Base-by-base conservation (phyloP, 2,888 invertebrate genomes). In the Pristionchus exspectatus region DNA sequence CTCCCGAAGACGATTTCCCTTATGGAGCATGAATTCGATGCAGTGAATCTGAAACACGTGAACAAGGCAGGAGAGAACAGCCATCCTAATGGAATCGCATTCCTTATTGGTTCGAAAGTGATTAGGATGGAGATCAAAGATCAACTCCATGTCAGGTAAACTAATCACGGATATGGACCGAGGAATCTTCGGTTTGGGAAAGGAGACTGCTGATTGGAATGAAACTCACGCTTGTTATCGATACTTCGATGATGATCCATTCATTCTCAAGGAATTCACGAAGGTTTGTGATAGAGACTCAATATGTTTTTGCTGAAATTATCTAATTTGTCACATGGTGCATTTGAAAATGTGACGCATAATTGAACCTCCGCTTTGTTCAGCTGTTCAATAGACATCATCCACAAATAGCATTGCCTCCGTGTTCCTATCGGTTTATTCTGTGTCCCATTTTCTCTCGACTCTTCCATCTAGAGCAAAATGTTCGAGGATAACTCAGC, bases 21-120 rank as follows among this genome's bases (percentile, higher is more conserved):
- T 44, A 16, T 88, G 77, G 88, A 88, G 81, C 63, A 59, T 7
- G 88, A 74, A 24, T 88, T 88, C 88, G 81, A 81, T 30, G 77
- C 88, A 4, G 69, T 87, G 10, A 87, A 87, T 38, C 44, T 87
- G 27, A 69, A 54, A 50, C 69, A 74, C 12, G 44, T 86, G n/a
- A 86, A 86, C 27, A 86, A 86, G 54, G 83, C 44, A 0, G 88
- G 88, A 10, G 88, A 88, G 63, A 88, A 88, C 81, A 88, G 88
- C 44, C 56, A 44, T 33, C 88, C 88, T 18, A 88, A 88, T 81
- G 88, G 77, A 74, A 56, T 88, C 59, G 88, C 88, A 0, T 66
- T 88, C 27, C 44, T 88, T 7, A 33, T 88, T 33, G 88, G 88
- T 87, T 54, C 0, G 4, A 2, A 14, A 24, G 7, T 63, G 21